phyloP scores from a whole-genome alignment of 2,888 invertebrate species.

The Taphrorychus bicolor region DNA sequence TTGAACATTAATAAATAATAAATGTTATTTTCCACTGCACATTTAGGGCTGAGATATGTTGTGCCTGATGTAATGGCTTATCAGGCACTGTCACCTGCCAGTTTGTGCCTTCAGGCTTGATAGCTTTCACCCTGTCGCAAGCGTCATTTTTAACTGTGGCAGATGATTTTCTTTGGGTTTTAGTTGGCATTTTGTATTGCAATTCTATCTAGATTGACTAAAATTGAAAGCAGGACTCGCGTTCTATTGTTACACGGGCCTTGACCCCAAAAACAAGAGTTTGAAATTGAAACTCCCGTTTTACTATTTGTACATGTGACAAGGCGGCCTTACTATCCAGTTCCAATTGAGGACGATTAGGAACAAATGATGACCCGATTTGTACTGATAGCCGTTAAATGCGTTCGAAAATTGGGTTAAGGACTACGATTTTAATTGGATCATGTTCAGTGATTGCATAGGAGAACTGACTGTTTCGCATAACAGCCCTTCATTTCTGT shows the following conservation, averaged over 20 bases:
- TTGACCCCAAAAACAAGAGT: background rate
- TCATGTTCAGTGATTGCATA: background rate
- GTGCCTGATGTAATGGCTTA: background rate
- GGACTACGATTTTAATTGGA: conserved; percentile 20
- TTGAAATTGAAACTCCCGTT: background rate
- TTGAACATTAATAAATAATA: too few relatives aligned
- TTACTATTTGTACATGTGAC: background rate
- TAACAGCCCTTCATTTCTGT: too few relatives aligned
- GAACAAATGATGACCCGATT: conserved; percentile 14
- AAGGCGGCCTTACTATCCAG: background rate
- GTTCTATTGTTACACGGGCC: background rate
- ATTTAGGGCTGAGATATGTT: too few relatives aligned
- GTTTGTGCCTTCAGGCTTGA: conserved; percentile 20
- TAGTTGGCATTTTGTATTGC: conserved; percentile 21
- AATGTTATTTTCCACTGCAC: too few relatives aligned
- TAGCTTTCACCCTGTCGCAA: conserved; percentile 8
- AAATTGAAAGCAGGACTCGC: too few relatives aligned
- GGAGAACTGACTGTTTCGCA: background rate
- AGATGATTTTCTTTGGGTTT: conserved; percentile 17
- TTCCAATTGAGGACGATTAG: conserved; percentile 9
- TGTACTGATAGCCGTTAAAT: conserved; percentile 6
- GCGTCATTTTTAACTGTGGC: conserved; percentile 38
- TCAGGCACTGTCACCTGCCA: background rate
- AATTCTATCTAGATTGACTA: too few relatives aligned
- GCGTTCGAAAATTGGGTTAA: conserved; percentile 21